Conservation (phyloP, 1,140 invertebrate genomes). For the Brachionus manjavacas region DNA sequence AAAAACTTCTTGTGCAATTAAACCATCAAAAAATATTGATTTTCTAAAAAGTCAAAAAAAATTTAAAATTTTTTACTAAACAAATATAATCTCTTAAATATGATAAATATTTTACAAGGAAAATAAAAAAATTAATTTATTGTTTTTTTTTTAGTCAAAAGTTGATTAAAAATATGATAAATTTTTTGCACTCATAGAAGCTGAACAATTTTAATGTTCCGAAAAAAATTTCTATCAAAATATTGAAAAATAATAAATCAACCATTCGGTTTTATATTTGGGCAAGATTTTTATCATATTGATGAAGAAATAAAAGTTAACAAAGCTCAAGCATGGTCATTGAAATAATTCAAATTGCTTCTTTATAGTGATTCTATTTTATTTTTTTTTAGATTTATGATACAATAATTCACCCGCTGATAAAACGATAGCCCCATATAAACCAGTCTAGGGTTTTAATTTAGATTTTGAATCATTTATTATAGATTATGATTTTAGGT, state of each 20-base stretch:
- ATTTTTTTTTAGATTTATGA: neutral
- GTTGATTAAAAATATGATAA: neutral
- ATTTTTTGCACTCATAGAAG: neutral
- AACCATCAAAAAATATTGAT: neutral
- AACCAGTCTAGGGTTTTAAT: neutral
- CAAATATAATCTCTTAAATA: too few relatives aligned
- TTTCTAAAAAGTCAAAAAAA: neutral
- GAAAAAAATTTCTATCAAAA: neutral
- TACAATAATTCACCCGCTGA: conserved; percentile 16
- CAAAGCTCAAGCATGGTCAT: neutral
- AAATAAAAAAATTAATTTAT: too few relatives aligned
- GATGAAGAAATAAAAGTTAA: neutral
- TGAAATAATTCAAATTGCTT: neutral
- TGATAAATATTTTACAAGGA: too few relatives aligned
- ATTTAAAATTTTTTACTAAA: neutral
- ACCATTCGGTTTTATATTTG: neutral
- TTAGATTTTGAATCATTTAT: neutral
- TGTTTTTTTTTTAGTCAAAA: too few relatives aligned
- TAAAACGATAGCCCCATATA: neutral
- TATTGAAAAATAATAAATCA: neutral
- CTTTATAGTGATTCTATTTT: neutral
- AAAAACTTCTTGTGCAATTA: neutral
- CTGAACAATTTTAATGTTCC: neutral
- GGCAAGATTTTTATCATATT: neutral
- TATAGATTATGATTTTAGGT: conserved; percentile 13